Conservation (phyloP, 2,888 invertebrate species). For the Anoplius nigerrimus region DNA sequence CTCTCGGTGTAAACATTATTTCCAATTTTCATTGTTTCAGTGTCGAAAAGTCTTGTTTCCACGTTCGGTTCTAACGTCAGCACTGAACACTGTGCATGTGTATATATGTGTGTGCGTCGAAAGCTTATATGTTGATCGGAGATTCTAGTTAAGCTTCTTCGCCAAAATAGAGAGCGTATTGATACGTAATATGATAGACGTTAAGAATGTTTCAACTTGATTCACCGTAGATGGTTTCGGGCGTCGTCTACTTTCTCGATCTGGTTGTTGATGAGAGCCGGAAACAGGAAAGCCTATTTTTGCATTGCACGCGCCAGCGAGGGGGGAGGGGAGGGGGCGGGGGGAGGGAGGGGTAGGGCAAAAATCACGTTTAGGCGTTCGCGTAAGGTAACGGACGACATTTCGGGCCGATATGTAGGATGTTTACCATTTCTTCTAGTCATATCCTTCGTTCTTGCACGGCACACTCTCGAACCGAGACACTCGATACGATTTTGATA, state of each 20-base stretch:
- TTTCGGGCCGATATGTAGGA: slow-evolving; percentile 38
- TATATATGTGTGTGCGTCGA: no score
- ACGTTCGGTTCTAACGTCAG: no score
- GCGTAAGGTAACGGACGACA: slow-evolving; percentile 33
- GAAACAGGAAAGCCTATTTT: slow-evolving; percentile 60
- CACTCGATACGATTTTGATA: no score
- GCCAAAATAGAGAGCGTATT: slow-evolving; percentile 15
- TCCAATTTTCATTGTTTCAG: no score
- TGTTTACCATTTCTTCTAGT: slow-evolving; percentile 13
- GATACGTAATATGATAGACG: slow-evolving; percentile 42
- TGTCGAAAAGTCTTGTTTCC: no score
- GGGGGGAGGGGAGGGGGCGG: no score
- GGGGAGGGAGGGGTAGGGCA: no score
- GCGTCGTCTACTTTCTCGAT: slow-evolving; percentile 46
- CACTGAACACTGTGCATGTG: no score
- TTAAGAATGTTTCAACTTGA: slow-evolving; percentile 47
- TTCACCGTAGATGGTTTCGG: slow-evolving; percentile 51
- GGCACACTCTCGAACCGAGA: no score
- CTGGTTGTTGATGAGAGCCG: slow-evolving; percentile 52
- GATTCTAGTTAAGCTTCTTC: slow-evolving; percentile 1
- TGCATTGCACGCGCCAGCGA: slow-evolving; percentile 54
- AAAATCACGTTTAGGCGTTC: slow-evolving; percentile 41
- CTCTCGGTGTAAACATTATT: no score
- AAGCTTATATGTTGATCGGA: not conserved
- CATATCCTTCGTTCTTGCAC: no score